Conservation (phyloP, 2,888 invertebrate genomes). For the Dioctria linearis region DNA sequence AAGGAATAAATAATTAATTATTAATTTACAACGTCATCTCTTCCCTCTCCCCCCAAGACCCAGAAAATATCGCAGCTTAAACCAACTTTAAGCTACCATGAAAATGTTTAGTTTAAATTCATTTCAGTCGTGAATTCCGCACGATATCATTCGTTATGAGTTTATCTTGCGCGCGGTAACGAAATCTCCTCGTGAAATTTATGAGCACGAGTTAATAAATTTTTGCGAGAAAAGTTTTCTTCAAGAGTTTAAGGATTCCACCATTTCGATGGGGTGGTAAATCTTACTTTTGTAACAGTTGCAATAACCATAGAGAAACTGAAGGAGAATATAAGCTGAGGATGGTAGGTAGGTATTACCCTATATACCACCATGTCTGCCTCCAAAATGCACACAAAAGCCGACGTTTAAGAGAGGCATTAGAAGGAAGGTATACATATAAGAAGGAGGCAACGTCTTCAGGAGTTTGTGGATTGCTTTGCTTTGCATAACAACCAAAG, state of each 20-base stretch:
- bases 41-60: no score
- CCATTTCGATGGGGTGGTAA: slow-evolving; percentile 11
- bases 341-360: not conserved
- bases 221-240: slow-evolving; percentile 27
- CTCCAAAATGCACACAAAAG: slow-evolving; percentile 33
- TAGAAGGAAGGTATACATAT: no score
- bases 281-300: slow-evolving; percentile 32
- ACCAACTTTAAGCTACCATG: no score
- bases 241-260: slow-evolving; percentile 32
- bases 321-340: not conserved
- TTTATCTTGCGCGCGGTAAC: not conserved
- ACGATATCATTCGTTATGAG: not conserved
- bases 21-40: no score
- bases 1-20: no score
- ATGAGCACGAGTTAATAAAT: slow-evolving; percentile 46
- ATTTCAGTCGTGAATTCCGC: not conserved
- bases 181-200: slow-evolving; percentile 25
- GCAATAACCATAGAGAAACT: slow-evolving; percentile 10
- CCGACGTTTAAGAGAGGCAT: not conserved
- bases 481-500: slow-evolving; percentile 38
- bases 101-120: no score
- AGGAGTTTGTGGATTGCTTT: slow-evolving; percentile 3
- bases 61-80: not conserved
- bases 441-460: not conserved
- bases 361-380: not conserved